phyloP scores from a whole-genome alignment of 2,113 vertebrate genomes.

The Cyanistes caeruleus region DNA sequence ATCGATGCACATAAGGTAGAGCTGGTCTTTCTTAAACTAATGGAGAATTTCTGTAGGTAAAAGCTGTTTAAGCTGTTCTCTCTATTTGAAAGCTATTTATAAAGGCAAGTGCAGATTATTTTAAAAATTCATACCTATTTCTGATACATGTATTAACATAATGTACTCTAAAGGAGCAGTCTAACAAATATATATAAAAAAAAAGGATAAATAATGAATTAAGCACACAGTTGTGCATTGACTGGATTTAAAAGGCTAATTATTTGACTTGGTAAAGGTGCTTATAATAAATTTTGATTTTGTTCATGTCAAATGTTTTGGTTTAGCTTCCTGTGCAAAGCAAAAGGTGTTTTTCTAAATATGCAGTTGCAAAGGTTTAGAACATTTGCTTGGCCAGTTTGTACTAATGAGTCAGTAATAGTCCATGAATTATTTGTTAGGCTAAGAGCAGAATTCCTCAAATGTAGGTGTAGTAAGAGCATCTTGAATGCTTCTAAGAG shows the following conservation, averaged over 20 bases:
- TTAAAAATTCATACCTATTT: not conserved
- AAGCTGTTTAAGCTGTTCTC: not conserved
- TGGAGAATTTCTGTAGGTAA: not conserved
- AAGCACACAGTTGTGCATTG: not conserved
- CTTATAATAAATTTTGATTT: not conserved
- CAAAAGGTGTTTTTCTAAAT: not conserved
- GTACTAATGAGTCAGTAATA: not conserved
- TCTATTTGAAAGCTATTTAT: not conserved
- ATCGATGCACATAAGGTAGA: constrained; percentile 94
- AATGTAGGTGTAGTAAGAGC: not conserved
- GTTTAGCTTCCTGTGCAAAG: not conserved
- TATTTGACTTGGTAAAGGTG: not conserved
- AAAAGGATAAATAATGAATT: not conserved
- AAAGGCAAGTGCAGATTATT: not conserved
- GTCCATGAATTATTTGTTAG: not conserved
- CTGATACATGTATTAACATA: not conserved
- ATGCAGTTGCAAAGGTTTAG: not conserved
- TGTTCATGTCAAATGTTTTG: not conserved
- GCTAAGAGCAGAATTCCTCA: not conserved
- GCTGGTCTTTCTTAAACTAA: not conserved
- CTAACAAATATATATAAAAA: not conserved
- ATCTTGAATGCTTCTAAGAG: not conserved
- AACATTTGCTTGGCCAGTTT: not conserved
- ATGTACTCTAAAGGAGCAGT: not conserved
- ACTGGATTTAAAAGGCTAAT: not conserved